Conservation (phyloP, 2,113 vertebrate species). For the Prietella phreatophila region DNA sequence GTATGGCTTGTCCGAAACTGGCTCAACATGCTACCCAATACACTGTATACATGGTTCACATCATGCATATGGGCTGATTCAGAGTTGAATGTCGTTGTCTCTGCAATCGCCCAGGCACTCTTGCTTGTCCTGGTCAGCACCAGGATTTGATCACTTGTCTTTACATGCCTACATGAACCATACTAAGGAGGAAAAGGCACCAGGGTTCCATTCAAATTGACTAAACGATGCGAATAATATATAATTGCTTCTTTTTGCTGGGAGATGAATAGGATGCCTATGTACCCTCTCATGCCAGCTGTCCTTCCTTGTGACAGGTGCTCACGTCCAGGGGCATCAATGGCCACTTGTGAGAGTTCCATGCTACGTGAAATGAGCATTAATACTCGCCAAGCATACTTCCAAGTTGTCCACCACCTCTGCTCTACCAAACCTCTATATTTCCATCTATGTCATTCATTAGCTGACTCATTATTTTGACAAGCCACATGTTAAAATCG, state of each 20-base stretch:
- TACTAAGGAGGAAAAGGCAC: neutral
- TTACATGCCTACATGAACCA: neutral
- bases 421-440: neutral
- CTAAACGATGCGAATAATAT: neutral
- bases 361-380: constrained; percentile 56
- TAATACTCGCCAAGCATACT: constrained; percentile 38
- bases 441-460: neutral
- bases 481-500: neutral
- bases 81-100: neutral
- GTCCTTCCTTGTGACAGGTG: constrained; percentile 59
- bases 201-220: neutral
- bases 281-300: constrained; percentile 64
- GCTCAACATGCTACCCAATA: neutral
- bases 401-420: neutral
- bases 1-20: neutral
- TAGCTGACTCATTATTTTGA: neutral
- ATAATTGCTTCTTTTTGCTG: constrained; percentile 12
- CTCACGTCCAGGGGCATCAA: constrained; percentile 39
- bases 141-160: neutral
- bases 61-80: neutral
- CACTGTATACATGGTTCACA: neutral
- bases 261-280: constrained; percentile 57
- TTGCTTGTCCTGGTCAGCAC: neutral
- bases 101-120: neutral
- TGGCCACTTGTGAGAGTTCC: constrained; percentile 55